Conservation (phyloP, 2,113 vertebrate species). For the Pomatorhinus ruficollis region DNA sequence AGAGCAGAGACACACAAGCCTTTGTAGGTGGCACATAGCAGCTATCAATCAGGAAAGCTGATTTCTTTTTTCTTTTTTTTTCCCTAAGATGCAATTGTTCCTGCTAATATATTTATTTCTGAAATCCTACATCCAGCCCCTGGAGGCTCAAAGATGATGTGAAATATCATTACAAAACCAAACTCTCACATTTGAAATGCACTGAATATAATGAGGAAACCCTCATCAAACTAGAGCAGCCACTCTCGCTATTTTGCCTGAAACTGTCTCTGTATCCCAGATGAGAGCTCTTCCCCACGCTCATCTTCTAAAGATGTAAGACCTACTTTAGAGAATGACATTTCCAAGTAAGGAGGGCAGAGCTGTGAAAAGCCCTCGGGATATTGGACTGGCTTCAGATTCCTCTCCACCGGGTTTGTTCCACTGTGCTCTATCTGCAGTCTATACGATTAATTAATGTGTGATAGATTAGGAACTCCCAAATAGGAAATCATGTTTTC, state of each 20-base stretch:
- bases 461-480: slow-evolving; percentile 48
- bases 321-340: slow-evolving; percentile 41
- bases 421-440: neutral
- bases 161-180: slow-evolving; percentile 10
- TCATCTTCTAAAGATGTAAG: slow-evolving; percentile 27
- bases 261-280: slow-evolving; percentile 22
- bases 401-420: neutral
- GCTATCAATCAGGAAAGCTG: neutral
- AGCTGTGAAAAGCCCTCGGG: slow-evolving; percentile 1
- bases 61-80: neutral
- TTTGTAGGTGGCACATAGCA: slow-evolving; percentile 24
- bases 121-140: neutral
- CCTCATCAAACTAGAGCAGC: slow-evolving; percentile 46
- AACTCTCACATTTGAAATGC: slow-evolving; percentile 14
- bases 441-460: slow-evolving; percentile 45
- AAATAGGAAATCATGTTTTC: slow-evolving; percentile 32
- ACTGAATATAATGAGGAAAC: slow-evolving; percentile 30
- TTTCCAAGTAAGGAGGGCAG: slow-evolving; percentile 30
- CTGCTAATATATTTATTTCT: slow-evolving; percentile 42
- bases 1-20: neutral
- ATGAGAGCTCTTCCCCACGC: slow-evolving; percentile 6
- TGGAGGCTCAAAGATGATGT: neutral
- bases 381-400: neutral
- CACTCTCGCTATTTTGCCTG: slow-evolving; percentile 21
- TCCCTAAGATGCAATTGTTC: neutral